These are phyloP conservation scores for Labeo catla DNA, from an alignment of 2,113 vertebrate species.

Conservation along the genomic window DNA sequence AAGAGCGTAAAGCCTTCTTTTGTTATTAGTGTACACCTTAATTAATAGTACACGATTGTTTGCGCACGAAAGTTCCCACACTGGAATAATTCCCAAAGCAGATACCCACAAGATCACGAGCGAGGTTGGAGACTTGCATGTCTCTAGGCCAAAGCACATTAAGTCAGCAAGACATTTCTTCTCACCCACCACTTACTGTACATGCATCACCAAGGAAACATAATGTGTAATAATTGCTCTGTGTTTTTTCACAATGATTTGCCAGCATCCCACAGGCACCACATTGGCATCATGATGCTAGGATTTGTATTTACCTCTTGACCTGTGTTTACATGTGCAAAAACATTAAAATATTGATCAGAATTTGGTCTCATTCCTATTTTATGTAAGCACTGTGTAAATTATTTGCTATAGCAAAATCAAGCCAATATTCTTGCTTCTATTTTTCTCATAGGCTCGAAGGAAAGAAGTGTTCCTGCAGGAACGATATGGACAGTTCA, in stretches of 20 bases:
- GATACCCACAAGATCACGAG: not conserved
- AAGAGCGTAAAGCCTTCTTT: not conserved
- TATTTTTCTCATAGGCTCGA: constrained; percentile 79
- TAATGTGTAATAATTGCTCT: constrained; percentile 20
- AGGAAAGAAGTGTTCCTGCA: constrained; percentile 97
- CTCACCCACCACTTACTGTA: constrained; percentile 8
- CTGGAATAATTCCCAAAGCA: not conserved
- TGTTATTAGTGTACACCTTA: not conserved
- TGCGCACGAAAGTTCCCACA: not conserved
- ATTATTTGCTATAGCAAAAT: not conserved
- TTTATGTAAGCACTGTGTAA: not conserved
- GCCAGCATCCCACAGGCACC: constrained; percentile 7
- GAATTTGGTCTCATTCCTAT: not conserved
- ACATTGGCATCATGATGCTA: constrained; percentile 7
- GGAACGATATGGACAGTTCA: constrained; percentile 94
- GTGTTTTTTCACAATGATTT: constrained; percentile 16
- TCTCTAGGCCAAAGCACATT: constrained; percentile 8
- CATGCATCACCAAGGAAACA: not conserved
- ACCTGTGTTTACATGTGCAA: not conserved
- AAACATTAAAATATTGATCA: not conserved
- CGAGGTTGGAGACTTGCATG: not conserved
- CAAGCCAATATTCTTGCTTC: not conserved
- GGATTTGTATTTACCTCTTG: not conserved
- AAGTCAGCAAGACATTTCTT: constrained; percentile 6
- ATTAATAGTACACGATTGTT: not conserved